These are phyloP conservation scores for Chouioia cunea DNA, from an alignment of 2,888 invertebrate species.

Conservation along the genomic window DNA sequence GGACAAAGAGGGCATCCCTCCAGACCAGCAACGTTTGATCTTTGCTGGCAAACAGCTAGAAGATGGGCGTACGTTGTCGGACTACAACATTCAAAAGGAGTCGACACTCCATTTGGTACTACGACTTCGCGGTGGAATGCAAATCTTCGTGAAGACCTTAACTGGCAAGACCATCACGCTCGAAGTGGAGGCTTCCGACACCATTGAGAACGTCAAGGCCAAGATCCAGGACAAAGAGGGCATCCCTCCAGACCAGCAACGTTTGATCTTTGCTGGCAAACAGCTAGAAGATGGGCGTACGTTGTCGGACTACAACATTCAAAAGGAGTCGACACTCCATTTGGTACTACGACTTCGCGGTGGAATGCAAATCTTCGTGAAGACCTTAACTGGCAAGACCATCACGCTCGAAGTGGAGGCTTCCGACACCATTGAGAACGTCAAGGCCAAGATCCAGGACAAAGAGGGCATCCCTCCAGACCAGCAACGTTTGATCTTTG, in stretches of 20 bases:
- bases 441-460: slow-evolving; percentile 92
- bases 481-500: slow-evolving; percentile 53
- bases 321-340: slow-evolving; percentile 55
- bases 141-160: slow-evolving; percentile 56
- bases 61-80: slow-evolving; percentile 92
- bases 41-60: slow-evolving; percentile 96
- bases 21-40: slow-evolving; percentile 89
- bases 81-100: slow-evolving; percentile 96
- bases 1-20: slow-evolving; percentile 75
- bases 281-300: slow-evolving; percentile 55
- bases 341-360: slow-evolving; percentile 54
- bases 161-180: slow-evolving; percentile 56
- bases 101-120: slow-evolving; percentile 90
- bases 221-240: slow-evolving; percentile 59
- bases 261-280: slow-evolving; percentile 56
- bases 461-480: slow-evolving; percentile 76
- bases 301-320: slow-evolving; percentile 55
- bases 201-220: slow-evolving; percentile 53
- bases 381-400: slow-evolving; percentile 94
- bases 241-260: slow-evolving; percentile 55
- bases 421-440: slow-evolving; percentile 94
- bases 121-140: slow-evolving; percentile 86
- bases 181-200: slow-evolving; percentile 53
- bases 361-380: slow-evolving; percentile 83
- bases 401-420: slow-evolving; percentile 94